Base-by-base conservation (phyloP, 2,797 vertebrate genomes). In the Anabas testudineus region DNA sequence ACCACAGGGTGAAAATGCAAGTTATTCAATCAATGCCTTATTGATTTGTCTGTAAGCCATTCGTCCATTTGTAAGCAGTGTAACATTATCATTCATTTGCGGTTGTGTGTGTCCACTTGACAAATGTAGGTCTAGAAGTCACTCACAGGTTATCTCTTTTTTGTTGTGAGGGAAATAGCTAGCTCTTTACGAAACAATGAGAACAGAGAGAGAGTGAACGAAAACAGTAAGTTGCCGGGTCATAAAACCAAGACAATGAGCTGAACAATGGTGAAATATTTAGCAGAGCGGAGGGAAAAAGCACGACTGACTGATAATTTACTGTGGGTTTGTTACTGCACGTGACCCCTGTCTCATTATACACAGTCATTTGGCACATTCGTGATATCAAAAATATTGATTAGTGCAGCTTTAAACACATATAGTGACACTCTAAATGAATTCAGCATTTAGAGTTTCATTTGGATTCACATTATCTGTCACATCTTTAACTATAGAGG, bases 21-120 rank as follows among this genome's bases (percentile, higher is more conserved):
- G 41, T 36, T 16, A 24, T 53, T 70, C 14, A 63, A 41, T 76
- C 57, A 41, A 53, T 67, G 10, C 6, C 32, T 53, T 22, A 57
- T 54, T 41, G 62, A 55, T 58, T 13, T 51, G 14, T 51, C 36
- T n/a, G n/a, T n/a, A n/a, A n/a, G n/a, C n/a, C n/a, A n/a, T n/a
- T n/a, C 8, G 14, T 14, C 32, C 46, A 22, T 8, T 32, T 15
- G 2, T 13, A 37, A 15, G 2, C 32, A 28, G n/a, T 28, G 12
- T 5, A 41, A 47, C 41, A 47, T 62, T 42, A 32, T n/a, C 39
- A 51, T 42, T 41, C 5, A 34, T 34, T 16, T 19, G 12, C 28
- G 10, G 21, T 63, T 39, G 42, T 18, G 18, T 63, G 39, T 72
- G 51, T 58, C 39, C 28, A 21, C 48, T 24, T 30, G 19, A 45